Evolutionary conservation across 1,140 invertebrate genomes (phyloP).

Genomic region (Papilio polytes): DNA sequence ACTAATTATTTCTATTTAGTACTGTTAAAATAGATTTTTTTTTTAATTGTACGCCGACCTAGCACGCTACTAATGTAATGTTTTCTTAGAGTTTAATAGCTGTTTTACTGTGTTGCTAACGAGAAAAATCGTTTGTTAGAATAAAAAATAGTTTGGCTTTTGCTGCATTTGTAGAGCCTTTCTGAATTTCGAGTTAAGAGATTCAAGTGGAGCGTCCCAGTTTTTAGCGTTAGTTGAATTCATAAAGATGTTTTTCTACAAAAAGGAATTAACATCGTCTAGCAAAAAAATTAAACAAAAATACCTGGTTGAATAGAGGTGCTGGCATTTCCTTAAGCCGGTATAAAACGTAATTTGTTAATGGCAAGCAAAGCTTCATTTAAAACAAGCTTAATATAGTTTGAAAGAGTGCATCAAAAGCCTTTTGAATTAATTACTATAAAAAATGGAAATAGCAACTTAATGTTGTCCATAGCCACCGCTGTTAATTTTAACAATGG

Average conservation of each 20-base stretch:
- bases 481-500: no score
- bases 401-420: not conserved
- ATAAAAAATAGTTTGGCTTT: not conserved
- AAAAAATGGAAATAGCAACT: no score
- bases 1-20: no score
- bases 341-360: not conserved
- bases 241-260: conserved; percentile 6
- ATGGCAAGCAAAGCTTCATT: not conserved
- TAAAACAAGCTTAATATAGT: not conserved
- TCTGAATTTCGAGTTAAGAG: not conserved
- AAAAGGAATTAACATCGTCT: not conserved
- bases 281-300: not conserved
- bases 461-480: no score
- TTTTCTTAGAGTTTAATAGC: no score
- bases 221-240: conserved; percentile 13
- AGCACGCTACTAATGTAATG: no score
- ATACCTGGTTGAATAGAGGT: not conserved
- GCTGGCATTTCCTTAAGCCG: not conserved
- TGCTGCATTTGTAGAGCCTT: not conserved
- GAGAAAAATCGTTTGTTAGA: not conserved
- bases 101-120: not conserved
- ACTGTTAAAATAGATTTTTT: no score
- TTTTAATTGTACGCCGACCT: no score
- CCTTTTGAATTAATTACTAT: not conserved
- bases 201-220: conserved; percentile 4